These are phyloP conservation scores for Polyergus mexicanus DNA, from an alignment of 1,140 invertebrate genomes.

Conservation along the genomic window DNA sequence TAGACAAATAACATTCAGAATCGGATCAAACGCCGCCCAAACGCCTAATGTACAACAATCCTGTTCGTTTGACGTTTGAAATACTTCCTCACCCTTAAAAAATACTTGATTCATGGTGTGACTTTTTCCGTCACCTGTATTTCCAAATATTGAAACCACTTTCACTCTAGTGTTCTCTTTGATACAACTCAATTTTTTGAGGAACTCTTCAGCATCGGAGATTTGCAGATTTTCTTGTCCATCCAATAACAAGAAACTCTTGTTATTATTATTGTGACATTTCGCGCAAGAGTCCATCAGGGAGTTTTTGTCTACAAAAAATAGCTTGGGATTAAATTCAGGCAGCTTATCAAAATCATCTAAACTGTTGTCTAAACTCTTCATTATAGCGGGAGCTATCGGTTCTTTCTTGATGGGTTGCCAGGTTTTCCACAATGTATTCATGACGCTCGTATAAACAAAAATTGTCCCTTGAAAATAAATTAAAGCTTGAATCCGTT, in stretches of 20 bases:
- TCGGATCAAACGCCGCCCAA: slow-evolving; percentile 92
- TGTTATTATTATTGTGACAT: slow-evolving; percentile 42
- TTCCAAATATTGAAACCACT: slow-evolving; percentile 95
- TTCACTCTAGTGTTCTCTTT: slow-evolving; percentile 89
- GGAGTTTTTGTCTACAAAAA: not conserved
- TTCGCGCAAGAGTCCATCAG: not conserved
- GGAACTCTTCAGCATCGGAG: slow-evolving; percentile 86
- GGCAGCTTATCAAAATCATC: slow-evolving; percentile 68
- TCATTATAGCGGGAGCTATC: slow-evolving; percentile 73
- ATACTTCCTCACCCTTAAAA: slow-evolving; percentile 92
- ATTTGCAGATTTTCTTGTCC: slow-evolving; percentile 87
- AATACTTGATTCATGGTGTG: slow-evolving; percentile 94
- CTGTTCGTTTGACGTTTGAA: slow-evolving; percentile 91
- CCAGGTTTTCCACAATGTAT: slow-evolving; percentile 40
- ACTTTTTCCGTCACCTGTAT: slow-evolving; percentile 95
- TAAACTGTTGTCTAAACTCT: slow-evolving; percentile 75
- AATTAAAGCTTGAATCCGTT: no score
- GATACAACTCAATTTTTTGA: slow-evolving; percentile 85
- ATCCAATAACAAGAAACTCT: slow-evolving; percentile 88
- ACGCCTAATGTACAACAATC: slow-evolving; percentile 93
- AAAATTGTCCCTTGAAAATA: not conserved
- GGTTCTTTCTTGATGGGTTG: not conserved
- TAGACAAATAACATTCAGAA: slow-evolving; percentile 90
- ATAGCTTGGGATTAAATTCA: not conserved
- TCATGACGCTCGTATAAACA: not conserved